Evolutionary conservation across 2,888 invertebrate species (phyloP).

Genomic region (Mamestra brassicae): DNA sequence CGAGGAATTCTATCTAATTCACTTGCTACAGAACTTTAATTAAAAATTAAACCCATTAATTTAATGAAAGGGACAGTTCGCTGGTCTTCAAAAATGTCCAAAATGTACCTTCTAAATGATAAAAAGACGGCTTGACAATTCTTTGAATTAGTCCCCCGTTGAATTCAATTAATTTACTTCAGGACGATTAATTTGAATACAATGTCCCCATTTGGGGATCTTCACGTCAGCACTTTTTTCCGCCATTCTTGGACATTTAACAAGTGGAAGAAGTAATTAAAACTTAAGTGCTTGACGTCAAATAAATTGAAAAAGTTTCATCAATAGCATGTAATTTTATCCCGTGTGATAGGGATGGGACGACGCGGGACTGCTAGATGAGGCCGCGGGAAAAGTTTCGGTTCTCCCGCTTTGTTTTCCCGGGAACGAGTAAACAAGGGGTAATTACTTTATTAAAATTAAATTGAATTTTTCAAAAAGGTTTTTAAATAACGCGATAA

Average conservation of each 20-base stretch:
- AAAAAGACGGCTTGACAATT: slow-evolving; percentile 38
- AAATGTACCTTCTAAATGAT: slow-evolving; percentile 36
- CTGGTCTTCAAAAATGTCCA: slow-evolving; percentile 50
- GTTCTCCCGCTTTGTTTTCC: slow-evolving; percentile 27
- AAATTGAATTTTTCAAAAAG: slow-evolving; percentile 7
- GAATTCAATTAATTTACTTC: slow-evolving; percentile 57
- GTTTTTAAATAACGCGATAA: slow-evolving; percentile 18
- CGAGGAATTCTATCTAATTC: slow-evolving; percentile 52
- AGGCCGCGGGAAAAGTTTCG: slow-evolving; percentile 22
- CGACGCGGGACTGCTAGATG: slow-evolving; percentile 1
- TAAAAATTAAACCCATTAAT: slow-evolving; percentile 62
- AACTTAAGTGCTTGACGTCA: slow-evolving; percentile 70
- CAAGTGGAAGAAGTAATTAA: slow-evolving; percentile 70
- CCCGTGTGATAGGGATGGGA: slow-evolving; percentile 4
- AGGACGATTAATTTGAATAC: slow-evolving; percentile 58
- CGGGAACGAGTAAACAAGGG: slow-evolving; percentile 44
- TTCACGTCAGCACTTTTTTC: slow-evolving; percentile 42
- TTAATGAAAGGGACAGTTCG: slow-evolving; percentile 48
- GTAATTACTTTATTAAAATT: slow-evolving; percentile 52
- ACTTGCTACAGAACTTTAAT: slow-evolving; percentile 54
- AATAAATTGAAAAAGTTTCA: slow-evolving; percentile 77
- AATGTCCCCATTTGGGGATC: slow-evolving; percentile 38
- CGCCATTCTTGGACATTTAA: slow-evolving; percentile 54
- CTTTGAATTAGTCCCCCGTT: slow-evolving; percentile 38
- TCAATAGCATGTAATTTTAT: slow-evolving; percentile 59